Percentiles rank a stretch among this genome's conserved stretches.
These are phyloP conservation scores for Forbesichthys papilliferus DNA, from an alignment of 2,113 vertebrate species.

Conservation along the genomic window DNA sequence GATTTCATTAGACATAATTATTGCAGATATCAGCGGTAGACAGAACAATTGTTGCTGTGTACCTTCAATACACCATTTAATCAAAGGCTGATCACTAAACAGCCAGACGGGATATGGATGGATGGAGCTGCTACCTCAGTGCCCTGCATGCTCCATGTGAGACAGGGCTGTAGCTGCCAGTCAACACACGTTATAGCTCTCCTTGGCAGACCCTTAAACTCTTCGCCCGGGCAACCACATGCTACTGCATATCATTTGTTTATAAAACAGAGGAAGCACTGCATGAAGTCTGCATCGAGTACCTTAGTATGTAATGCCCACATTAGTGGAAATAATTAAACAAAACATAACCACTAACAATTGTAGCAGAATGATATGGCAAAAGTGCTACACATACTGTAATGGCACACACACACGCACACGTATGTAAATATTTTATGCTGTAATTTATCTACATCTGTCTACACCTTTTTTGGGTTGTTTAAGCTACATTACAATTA, in stretches of 20 bases:
- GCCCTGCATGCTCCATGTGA: constrained; percentile 28
- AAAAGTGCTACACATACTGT: neutral
- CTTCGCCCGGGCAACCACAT: constrained; percentile 64
- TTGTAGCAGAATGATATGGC: too few species aligned
- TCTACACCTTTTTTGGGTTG: neutral
- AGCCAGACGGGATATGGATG: constrained; percentile 26
- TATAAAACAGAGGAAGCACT: constrained; percentile 51
- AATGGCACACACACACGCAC: neutral
- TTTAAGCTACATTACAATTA: constrained; percentile 25
- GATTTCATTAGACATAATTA: constrained; percentile 24
- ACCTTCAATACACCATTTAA: constrained; percentile 29
- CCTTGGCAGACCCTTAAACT: constrained; percentile 55
- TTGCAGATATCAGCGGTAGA: constrained; percentile 1
- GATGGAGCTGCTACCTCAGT: constrained; percentile 22
- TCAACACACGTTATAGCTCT: constrained; percentile 39
- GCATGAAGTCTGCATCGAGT: constrained; percentile 15
- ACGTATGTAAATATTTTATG: neutral
- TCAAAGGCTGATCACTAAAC: constrained; percentile 37
- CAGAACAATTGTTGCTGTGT: neutral
- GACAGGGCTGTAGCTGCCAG: constrained; percentile 48
- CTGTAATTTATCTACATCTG: neutral
- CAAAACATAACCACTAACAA: too few species aligned
- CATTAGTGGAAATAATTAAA: too few species aligned
- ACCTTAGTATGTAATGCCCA: too few species aligned
- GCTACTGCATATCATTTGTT: constrained; percentile 52